Conservation (phyloP, 2,888 invertebrate species). For the Aphidius colemani region DNA sequence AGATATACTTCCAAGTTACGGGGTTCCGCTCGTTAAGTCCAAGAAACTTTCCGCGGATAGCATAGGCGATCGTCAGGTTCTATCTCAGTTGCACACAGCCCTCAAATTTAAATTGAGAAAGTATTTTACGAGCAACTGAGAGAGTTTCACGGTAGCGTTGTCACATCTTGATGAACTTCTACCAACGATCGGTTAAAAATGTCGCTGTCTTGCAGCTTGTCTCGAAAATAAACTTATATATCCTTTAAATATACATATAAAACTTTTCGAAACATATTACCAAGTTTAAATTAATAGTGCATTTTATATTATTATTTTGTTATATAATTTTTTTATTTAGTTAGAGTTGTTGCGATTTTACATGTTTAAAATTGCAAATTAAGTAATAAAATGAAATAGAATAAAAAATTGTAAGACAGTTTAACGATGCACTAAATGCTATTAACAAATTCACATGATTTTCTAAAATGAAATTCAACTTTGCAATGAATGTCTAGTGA, state of each 20-base stretch:
- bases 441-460: no score
- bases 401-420: no score
- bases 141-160: conserved; percentile 59
- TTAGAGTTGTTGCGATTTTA: neutral
- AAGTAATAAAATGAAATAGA: conserved; percentile 21
- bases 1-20: conserved; percentile 45
- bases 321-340: neutral
- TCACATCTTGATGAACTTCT: conserved; percentile 61
- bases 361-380: neutral
- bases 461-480: no score
- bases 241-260: neutral
- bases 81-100: conserved; percentile 27
- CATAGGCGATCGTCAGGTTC: conserved; percentile 21
- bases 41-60: conserved; percentile 38
- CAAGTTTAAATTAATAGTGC: no score
- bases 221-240: conserved; percentile 15
- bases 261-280: no score
- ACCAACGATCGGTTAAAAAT: conserved; percentile 56
- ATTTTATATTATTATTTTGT: no score
- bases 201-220: conserved; percentile 37
- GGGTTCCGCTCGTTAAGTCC: conserved; percentile 59
- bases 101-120: conserved; percentile 61
- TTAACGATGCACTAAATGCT: no score
- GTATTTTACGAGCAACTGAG: conserved; percentile 57
- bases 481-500: conserved; percentile 1